Conservation (phyloP, 2,113 vertebrate species). For the Cryptotis parvus region DNA sequence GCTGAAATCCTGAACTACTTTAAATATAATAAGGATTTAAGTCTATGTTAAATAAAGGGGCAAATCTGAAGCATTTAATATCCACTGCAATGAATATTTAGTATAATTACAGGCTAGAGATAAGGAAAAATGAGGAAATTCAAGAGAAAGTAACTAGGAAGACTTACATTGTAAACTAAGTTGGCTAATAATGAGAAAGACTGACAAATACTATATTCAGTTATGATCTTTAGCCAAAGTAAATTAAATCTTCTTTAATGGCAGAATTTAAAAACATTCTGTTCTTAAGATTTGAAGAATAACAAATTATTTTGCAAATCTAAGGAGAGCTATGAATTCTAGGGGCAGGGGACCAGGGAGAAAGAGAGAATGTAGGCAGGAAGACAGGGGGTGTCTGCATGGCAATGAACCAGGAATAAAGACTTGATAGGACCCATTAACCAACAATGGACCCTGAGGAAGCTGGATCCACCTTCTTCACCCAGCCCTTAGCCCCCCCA, state of each 20-base stretch:
- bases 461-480: too few species aligned
- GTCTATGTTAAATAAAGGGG: conserved; percentile 18
- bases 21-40: background rate
- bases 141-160: background rate
- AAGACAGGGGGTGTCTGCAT: too few species aligned
- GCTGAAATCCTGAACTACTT: conserved; percentile 33
- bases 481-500: too few species aligned
- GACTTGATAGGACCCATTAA: too few species aligned
- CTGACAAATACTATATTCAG: conserved; percentile 19
- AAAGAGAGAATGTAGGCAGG: too few species aligned
- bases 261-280: conserved; percentile 65
- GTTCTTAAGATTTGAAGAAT: background rate
- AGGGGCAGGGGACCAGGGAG: background rate
- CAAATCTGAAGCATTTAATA: conserved; percentile 9
- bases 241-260: conserved; percentile 64
- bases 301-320: conserved; percentile 12
- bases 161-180: conserved; percentile 1
- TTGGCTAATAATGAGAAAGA: conserved; percentile 15
- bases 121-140: conserved; percentile 2
- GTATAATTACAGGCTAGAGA: background rate
- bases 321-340: background rate
- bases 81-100: conserved; percentile 36
- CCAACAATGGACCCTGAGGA: too few species aligned
- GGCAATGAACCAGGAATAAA: too few species aligned
- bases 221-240: conserved; percentile 45